phyloP scores from a whole-genome alignment of 2,113 vertebrate genomes.

The Ploceus nigricollis region DNA sequence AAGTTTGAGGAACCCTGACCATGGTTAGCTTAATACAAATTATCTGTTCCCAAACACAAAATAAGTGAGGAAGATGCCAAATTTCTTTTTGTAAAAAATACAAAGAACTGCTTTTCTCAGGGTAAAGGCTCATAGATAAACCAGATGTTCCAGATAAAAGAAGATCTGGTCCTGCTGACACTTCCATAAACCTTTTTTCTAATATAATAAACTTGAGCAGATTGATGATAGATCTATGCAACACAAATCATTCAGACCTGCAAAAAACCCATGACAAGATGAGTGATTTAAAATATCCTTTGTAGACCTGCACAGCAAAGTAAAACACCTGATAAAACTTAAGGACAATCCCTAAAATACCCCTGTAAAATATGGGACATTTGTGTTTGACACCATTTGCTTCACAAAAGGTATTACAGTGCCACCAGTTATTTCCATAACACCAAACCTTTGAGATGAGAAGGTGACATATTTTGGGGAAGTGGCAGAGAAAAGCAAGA shows the following conservation, averaged over 20 bases:
- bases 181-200: not conserved
- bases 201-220: not conserved
- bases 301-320: not conserved
- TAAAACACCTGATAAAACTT: not conserved
- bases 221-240: not conserved
- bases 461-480: not conserved
- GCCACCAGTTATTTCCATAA: not conserved
- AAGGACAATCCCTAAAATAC: not conserved
- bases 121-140: not conserved
- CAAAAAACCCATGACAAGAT: not conserved
- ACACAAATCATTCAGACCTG: not conserved
- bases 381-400: not conserved
- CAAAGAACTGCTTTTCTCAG: not conserved
- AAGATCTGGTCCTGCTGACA: not conserved
- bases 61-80: not conserved
- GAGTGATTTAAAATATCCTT: not conserved
- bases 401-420: not conserved
- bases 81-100: not conserved
- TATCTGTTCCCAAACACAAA: not conserved
- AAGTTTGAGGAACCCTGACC: not conserved
- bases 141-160: not conserved
- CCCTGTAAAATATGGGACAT: not conserved
- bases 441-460: not conserved
- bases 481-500: not conserved
- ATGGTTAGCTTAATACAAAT: not conserved